Evolutionary conservation across 2,797 vertebrate genomes (phyloP), one percentile per base, ranked within the genome.

Genomic region (Cynodonichthys magdalenae): DNA sequence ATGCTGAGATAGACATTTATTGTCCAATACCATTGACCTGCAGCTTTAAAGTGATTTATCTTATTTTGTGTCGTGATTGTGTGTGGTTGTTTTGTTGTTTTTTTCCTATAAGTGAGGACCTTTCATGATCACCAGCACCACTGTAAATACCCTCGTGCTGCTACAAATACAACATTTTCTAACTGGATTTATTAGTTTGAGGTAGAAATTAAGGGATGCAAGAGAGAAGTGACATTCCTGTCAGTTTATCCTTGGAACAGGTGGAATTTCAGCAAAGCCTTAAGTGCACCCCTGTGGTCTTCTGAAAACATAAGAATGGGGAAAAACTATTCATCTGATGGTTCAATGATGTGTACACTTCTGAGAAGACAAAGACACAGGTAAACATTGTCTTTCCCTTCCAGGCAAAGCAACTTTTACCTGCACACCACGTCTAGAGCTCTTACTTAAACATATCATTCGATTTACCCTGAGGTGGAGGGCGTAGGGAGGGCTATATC

Each of bases 171-270:
- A 17, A 4, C 42, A 24, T 71, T 68, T 62, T 71, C 53, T 50
- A 71, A 71, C 69, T 80, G 86, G 83, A 92, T 92, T 89, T 86
- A 90, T 90, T 64, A 77, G 69, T 63, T 76, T 73, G 49, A 87
- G 75, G 74, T 71, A 50, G 66, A 75, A 84, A 77, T 75, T 74
- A 75, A 80, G 62, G 70, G 75, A 75, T 73, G 82, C 5, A 10
- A 58, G 59, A 71, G 74, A 79, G 69, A 68, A 10, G 66, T 74
- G 77, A 77, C 74, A 74, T 53, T 59, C 68, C 44, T 66, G 70
- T 79, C 57, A 3, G 69, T 82, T 86, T 90, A 80, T 79, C 80
- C 81, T 86, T 87, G 84, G 86, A 89, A 88, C 34, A 10, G 45
- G 28, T 47, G 65, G 60, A 71, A 81, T 82, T 86, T 74, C 61